Base-by-base conservation (phyloP, 2,888 invertebrate genomes). In the Meiosimyza platycephala region DNA sequence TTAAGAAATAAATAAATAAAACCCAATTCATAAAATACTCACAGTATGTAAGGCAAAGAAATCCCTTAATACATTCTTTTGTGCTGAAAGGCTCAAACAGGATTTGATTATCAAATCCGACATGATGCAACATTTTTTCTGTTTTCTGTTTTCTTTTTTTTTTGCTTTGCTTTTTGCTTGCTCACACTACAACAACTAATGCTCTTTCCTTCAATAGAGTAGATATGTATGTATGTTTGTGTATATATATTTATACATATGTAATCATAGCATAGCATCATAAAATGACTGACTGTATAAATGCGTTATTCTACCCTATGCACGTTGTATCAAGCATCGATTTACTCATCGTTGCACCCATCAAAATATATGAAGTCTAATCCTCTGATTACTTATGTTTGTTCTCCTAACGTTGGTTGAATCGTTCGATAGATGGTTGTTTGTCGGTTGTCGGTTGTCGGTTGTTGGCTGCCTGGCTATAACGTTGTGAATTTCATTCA, bases 301-400 rank as follows among this genome's bases (percentile, higher is more conserved):
- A 40, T 40, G 40, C 40, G 40, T 6, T 40, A 40, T 40, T 40
- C 40, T 40, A 40, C 40, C 9, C 40, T 40, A 40, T 63, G 47
- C 47, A 22, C 47, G 57, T 22, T 57, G 13, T 15, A n/a, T n/a
- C 16, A 12, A 48, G 16, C 48, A 63, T 50, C 63, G 48, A 63
- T 18, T 48, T 47, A 48, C 16, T 50, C 33, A 18, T 18, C 47
- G 48, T 47, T 48, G 16, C 50, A 16, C 16, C 62, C 62, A 47
- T 40, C 62, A 57, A 57, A 57, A 57, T 57, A 28, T 57, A 28
- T 57, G 57, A 57, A 40, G 63, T 40, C 48, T 69, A 69, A 69
- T 69, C 69, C 69, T 60, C 51, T 69, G 69, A 60, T 69, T 60
- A 60, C 69, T 52, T 51, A 33, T 9, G 40, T 40, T 40, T 9